A percentile compares a stretch with the other conserved stretches of the same genome.
Conservation (phyloP, 2,888 invertebrate species). For the Parnassius apollo region DNA sequence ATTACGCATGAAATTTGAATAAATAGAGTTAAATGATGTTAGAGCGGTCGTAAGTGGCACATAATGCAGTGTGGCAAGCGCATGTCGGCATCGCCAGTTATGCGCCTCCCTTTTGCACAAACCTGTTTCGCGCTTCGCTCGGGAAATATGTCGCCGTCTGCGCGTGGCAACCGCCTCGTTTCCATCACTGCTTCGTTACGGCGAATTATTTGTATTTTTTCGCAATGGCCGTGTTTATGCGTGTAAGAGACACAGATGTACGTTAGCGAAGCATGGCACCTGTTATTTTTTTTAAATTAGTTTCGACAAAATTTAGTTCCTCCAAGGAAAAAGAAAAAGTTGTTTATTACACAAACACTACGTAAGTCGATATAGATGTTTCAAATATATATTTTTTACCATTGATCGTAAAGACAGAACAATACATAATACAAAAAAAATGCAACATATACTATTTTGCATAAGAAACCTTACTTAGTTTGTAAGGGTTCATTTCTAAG, state of each 20-base stretch:
- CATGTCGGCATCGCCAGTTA: conserved; percentile 48
- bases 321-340: not conserved
- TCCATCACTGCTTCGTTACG: conserved; percentile 57
- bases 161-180: conserved; percentile 64
- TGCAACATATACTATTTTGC: no score
- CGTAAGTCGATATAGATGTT: no score
- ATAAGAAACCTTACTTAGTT: no score
- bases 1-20: conserved; percentile 21
- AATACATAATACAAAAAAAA: not conserved
- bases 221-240: conserved; percentile 18
- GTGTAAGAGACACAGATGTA: conserved; percentile 18
- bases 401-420: not conserved
- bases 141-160: conserved; percentile 71
- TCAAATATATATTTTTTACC: no score
- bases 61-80: conserved; percentile 61
- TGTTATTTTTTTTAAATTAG: conserved; percentile 11
- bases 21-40: conserved; percentile 30
- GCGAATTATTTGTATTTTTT: conserved; percentile 54
- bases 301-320: not conserved
- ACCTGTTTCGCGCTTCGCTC: conserved; percentile 69
- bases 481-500: no score
- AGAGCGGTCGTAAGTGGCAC: conserved; percentile 54
- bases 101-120: conserved; percentile 55
- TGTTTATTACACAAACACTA: not conserved
- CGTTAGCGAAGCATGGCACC: conserved; percentile 3